phyloP scores from a whole-genome alignment of 2,797 vertebrate genomes.

The Adrianichthys oophorus region DNA sequence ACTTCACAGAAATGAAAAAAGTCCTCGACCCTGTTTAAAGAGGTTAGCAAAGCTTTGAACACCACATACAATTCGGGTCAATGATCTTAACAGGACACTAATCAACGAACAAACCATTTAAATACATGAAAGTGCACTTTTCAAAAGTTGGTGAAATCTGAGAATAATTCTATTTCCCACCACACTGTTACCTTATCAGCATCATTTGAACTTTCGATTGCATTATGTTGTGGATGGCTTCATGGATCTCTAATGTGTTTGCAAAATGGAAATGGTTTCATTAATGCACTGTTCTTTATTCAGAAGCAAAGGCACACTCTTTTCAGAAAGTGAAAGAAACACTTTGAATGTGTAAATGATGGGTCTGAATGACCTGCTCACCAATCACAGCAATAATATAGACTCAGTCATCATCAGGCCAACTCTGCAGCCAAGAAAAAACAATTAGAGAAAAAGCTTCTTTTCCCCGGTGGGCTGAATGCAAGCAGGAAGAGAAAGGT shows the following conservation, averaged over 20 bases:
- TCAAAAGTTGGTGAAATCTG: neutral
- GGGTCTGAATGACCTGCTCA: slow-evolving; percentile 41
- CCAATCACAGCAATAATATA: slow-evolving; percentile 46
- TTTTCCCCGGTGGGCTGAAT: slow-evolving; percentile 66
- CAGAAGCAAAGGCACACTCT: neutral
- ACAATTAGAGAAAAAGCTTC: slow-evolving; percentile 76
- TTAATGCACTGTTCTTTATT: slow-evolving; percentile 14
- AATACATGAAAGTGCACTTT: slow-evolving; percentile 4
- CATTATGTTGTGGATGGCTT: slow-evolving; percentile 2
- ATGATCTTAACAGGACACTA: neutral
- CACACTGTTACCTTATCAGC: neutral
- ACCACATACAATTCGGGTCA: neutral
- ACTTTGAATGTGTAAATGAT: slow-evolving; percentile 52
- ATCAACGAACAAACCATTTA: slow-evolving; percentile 2
- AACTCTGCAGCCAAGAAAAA: slow-evolving; percentile 71
- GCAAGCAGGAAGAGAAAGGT: slow-evolving; percentile 72
- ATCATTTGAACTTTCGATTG: neutral
- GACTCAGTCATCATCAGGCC: slow-evolving; percentile 56
- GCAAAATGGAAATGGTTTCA: slow-evolving; percentile 21
- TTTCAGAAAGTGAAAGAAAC: slow-evolving; percentile 3
- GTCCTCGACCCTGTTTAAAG: neutral
- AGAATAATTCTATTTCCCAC: neutral
- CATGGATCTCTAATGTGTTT: slow-evolving; percentile 12
- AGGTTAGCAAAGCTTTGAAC: neutral
- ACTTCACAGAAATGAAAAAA: too few species aligned